Evolutionary conservation across 2,797 vertebrate genomes (phyloP), one percentile per base, ranked within the genome.

Genomic region (Pseudochirops corinnae): DNA sequence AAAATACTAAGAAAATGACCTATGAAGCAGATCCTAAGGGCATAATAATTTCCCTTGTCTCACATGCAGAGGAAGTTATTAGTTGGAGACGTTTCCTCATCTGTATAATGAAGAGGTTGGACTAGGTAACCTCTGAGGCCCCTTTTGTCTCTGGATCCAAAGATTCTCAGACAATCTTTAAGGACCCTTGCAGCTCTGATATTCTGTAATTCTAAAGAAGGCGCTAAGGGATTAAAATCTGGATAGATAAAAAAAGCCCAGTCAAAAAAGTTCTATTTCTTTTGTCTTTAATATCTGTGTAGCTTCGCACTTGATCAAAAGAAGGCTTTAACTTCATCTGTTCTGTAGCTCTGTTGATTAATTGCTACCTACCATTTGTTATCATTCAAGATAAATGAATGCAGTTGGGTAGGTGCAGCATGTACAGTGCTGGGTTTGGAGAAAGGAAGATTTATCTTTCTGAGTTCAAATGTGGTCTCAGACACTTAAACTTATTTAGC

Each of bases 1-100:
- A 87, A 95, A 91, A 91, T 60, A 29, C 1, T 74, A 24, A 95
- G 50, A 94, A 46, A 57, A 93, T 94, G 39, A 58, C 58, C 91
- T 90, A 56, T n/a, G 90, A 87, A 50, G 74, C 7, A 50, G 39
- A 50, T 87, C 39, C 39, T 50, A 91, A 93, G 87, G 26, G 4
- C 29, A 82, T n/a, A 18, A 18, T 91, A 53, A 82, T 14, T 57
- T 95, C 94, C 92, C 33, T 4, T 7, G 18, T 7, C 92, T 87
- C 74, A 87, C 1, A 46, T 46, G 39, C 74, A 50, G 74, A 46
- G 39, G 39, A 87, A 87, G 24, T 11, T 87, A 87, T 46, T 87
- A 87, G 21, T 26, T 87, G 74, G 74, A 87, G 74, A 87, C 18
- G 0, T 28, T 87, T 87, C 39, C 74, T 87, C 74, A 87, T 87